Conservation (phyloP, 1,140 invertebrate genomes). For the Zeugodacus cucurbitae region DNA sequence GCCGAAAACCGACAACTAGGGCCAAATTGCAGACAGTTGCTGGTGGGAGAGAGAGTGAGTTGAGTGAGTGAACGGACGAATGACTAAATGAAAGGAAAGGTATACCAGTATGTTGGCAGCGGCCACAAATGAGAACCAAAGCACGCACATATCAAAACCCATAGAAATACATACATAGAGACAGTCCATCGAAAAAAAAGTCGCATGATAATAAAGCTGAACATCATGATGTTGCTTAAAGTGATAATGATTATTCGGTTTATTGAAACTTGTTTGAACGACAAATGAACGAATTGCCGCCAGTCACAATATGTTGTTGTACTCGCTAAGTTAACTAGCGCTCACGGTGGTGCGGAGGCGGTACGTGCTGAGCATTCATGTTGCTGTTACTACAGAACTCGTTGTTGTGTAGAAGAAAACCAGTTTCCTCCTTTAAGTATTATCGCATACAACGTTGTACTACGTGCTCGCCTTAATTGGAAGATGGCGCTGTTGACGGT, state of each 20-base stretch:
- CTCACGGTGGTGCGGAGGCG: background rate
- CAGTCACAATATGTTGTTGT: background rate
- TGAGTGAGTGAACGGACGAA: background rate
- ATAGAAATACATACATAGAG: background rate
- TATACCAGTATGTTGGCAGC: background rate
- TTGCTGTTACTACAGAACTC: background rate
- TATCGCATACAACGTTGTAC: slow-evolving; percentile 2
- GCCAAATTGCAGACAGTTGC: background rate
- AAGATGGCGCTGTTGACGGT: background rate
- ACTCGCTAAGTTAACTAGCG: background rate
- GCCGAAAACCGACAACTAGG: background rate
- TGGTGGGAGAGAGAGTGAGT: background rate
- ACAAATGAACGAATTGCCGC: background rate
- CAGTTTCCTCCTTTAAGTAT: slow-evolving; percentile 12
- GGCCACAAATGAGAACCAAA: slow-evolving; percentile 5
- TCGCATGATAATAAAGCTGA: background rate
- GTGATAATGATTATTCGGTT: background rate
- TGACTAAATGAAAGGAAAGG: slow-evolving; percentile 6
- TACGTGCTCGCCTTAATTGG: slow-evolving; percentile 19
- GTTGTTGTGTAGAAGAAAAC: slow-evolving; percentile 4
- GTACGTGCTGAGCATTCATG: background rate
- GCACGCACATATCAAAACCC: background rate
- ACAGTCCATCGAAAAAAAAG: background rate
- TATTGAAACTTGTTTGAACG: background rate
- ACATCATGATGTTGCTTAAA: background rate